Base-by-base conservation (phyloP, 2,113 vertebrate genomes). In the Propithecus coquereli region DNA sequence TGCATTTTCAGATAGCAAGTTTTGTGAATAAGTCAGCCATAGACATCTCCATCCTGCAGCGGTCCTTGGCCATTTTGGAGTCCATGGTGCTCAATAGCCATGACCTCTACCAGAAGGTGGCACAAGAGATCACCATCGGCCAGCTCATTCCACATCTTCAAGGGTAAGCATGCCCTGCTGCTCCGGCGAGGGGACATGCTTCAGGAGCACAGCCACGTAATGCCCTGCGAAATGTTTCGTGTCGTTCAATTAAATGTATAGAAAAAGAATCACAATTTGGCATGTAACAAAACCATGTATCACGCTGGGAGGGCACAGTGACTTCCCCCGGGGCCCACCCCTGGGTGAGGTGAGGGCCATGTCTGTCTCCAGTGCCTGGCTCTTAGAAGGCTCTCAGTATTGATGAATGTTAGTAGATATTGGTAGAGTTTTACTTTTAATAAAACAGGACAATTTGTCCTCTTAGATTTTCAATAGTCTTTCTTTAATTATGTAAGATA, bases 31-130 rank as follows among this genome's bases (percentile, higher is more conserved):
- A 99, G 97, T 99, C 99, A 0, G 99, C 99, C 71, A 99, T 99
- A 22, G 99, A 99, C 97, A 98, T 99, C 40, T 99, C 99, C 0
- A 99, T 99, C 92, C 98, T 99, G 95, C 99, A 99, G 98, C 98
- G 99, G 7, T 99, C 99, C 0, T 98, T 99, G 94, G 99, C 99
- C 84, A 99, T 99, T 97, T 98, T 99, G 98, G 99, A 99, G 96
- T 99, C 99, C 0, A 99, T 99, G 99, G 99, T 99, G 96, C 99
- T 99, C 95, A 99, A 99, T 83, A 99, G 99, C 96, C 99, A 99
- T 10, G 99, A 99, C 97, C 99, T 99, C 45, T 99, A 99, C 98
- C 99, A 99, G 98, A 99, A 99, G 97, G 99, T 99, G 98, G 99
- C 99, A 0, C 99, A 99, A 94, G 99, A 99, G 98, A 99, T 99